Conservation (phyloP, 2,797 vertebrate species). For the Harpagifer antarcticus region DNA sequence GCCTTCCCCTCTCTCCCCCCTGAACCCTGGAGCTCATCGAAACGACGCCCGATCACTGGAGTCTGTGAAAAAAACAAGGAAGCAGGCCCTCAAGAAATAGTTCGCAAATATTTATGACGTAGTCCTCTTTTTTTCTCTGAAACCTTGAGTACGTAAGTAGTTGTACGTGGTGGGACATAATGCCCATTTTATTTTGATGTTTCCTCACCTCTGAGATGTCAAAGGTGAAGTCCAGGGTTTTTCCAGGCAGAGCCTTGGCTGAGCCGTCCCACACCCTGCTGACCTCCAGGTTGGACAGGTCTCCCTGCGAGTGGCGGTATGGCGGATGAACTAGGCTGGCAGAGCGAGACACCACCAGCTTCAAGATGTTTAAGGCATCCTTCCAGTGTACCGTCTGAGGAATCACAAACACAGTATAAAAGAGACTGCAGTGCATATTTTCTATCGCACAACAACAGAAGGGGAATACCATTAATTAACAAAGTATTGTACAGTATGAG, state of each 20-base stretch:
- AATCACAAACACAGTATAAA: conserved; percentile 25
- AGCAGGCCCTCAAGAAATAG: background rate
- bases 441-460: background rate
- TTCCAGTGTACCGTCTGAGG: conserved; percentile 95
- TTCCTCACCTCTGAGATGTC: conserved; percentile 95
- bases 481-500: background rate
- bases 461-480: background rate
- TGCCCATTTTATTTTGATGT: background rate
- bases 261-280: conserved; percentile 96
- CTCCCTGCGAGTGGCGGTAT: conserved; percentile 90
- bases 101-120: background rate
- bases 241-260: conserved; percentile 96
- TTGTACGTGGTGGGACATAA: background rate
- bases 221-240: conserved; percentile 98
- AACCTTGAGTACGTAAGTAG: background rate
- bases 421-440: conserved; percentile 2
- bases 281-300: conserved; percentile 95
- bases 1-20: conserved; percentile 92
- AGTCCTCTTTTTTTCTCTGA: background rate
- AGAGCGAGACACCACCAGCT: conserved; percentile 96
- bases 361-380: conserved; percentile 96
- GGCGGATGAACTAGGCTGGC: conserved; percentile 95
- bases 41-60: conserved; percentile 94
- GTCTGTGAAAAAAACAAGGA: conserved; percentile 81
- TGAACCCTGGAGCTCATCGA: conserved; percentile 94